Percentiles rank a stretch among this genome's conserved stretches.
These are phyloP conservation scores for Mystacides longicornis DNA, from an alignment of 2,888 invertebrate species.

Conservation along the genomic window DNA sequence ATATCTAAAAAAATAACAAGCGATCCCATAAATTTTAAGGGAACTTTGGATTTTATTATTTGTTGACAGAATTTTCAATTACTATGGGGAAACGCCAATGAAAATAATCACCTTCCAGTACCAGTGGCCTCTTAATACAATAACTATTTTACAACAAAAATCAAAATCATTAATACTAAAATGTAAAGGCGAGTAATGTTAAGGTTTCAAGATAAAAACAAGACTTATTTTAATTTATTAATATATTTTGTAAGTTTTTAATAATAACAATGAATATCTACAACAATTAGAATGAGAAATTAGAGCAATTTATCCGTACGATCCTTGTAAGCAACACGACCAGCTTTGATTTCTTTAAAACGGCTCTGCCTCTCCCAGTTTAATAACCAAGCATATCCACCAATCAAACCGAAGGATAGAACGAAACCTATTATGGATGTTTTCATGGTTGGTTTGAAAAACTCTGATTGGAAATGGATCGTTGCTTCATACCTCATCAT, in stretches of 20 bases:
- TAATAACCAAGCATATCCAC: slow-evolving; percentile 45
- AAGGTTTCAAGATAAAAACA: no score
- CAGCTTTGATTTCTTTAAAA: slow-evolving; percentile 57
- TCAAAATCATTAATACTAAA: no score
- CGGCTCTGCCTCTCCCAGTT: slow-evolving; percentile 44
- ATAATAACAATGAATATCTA: slow-evolving; percentile 8
- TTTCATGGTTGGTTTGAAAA: slow-evolving; percentile 59
- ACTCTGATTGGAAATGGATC: slow-evolving; percentile 56
- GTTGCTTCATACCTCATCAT: slow-evolving; percentile 66
- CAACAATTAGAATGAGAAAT: not conserved
- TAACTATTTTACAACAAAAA: no score
- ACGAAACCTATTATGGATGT: slow-evolving; percentile 47
- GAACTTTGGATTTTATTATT: no score
- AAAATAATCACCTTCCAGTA: no score
- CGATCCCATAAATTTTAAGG: no score
- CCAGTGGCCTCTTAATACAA: no score
- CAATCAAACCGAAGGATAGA: slow-evolving; percentile 50
- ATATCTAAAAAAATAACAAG: no score
- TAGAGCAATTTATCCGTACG: slow-evolving; percentile 57
- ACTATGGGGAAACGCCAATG: no score
- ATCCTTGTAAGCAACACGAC: slow-evolving; percentile 69
- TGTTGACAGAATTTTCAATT: no score
- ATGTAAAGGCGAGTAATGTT: no score
- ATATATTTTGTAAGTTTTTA: not conserved
- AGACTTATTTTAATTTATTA: not conserved